Base-by-base conservation (phyloP, 2,113 vertebrate species). In the Odontophorus gujanensis region DNA sequence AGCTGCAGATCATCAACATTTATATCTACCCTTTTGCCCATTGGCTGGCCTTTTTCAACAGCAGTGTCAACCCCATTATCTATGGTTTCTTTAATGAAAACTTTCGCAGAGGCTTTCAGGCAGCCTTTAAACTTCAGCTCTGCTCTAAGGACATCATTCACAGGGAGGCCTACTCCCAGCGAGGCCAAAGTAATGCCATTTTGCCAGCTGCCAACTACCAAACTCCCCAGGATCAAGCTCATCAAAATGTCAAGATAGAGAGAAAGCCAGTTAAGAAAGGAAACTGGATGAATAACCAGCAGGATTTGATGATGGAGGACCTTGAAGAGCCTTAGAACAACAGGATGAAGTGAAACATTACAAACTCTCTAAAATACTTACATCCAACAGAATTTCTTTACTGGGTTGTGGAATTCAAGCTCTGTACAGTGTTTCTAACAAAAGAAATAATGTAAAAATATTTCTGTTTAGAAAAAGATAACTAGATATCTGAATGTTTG, bases 11-110 rank as follows among this genome's bases (percentile, higher is more conserved):
- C 81, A 98, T 99, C 94, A 99, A 99, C 94, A 98, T 98, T 62
- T 99, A 99, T n/a, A 84, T 99, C 51, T 99, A 99, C 28, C 99
- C 99, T 24, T 98, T 99, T 1, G 99, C 99, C 22, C 99, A 99
- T 94, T 99, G 99, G 99, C 96, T 99, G 20, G 99, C 99, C 26
- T 99, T 99, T 88, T 99, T 98, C 95, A 99, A 99, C 95, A 99
- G 99, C 97, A 99, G 99, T 1, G 13, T 99, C 96, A 99, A 99
- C 96, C 98, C 99, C 42, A 98, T 99, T 89, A 98, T 99, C 94
- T 99, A 99, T 0, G 99, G 99, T 1, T 99, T 98, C 97, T 99
- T 98, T 91, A 99, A 99, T 0, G 97, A 98, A 80, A 99, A 99
- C 38, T 99, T 99, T 87, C 98, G 97, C 7, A 95, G 97, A 11